Percentiles rank a stretch among this genome's conserved stretches.
Conservation (phyloP, 2,888 invertebrate species). For the Calephelis perditalis region DNA sequence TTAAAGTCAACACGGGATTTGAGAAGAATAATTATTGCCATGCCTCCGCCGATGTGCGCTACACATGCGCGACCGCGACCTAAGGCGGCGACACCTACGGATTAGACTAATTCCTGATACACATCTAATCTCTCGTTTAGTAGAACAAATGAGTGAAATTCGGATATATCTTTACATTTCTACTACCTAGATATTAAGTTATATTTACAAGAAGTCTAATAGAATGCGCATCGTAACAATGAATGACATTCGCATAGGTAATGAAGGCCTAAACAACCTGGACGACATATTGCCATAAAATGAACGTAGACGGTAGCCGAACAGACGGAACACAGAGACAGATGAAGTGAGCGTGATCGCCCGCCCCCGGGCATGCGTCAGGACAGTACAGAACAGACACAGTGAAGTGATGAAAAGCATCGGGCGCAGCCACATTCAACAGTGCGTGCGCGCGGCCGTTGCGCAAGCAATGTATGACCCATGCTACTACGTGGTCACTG, state of each 20-base stretch:
- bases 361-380: conserved; percentile 76
- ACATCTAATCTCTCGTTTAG: conserved; percentile 11
- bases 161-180: conserved; percentile 32
- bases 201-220: conserved; percentile 73
- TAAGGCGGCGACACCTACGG: conserved; percentile 38
- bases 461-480: conserved; percentile 77
- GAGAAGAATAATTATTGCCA: conserved; percentile 41
- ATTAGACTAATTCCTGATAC: conserved; percentile 40
- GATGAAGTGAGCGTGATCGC: conserved; percentile 77
- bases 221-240: conserved; percentile 73
- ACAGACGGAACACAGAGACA: conserved; percentile 74
- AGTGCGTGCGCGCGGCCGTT: conserved; percentile 75
- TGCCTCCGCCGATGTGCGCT: conserved; percentile 39
- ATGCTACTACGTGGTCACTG: conserved; percentile 69
- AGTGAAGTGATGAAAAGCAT: conserved; percentile 77
- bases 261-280: conserved; percentile 67
- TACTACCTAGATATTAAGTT: conserved; percentile 60
- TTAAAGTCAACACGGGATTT: conserved; percentile 47
- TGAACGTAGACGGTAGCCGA: conserved; percentile 70
- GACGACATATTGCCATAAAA: conserved; percentile 69
- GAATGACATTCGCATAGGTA: conserved; percentile 69
- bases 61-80: conserved; percentile 48
- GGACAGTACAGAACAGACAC: conserved; percentile 75
- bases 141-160: conserved; percentile 41
- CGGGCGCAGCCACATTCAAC: conserved; percentile 78